A percentile compares a stretch with the other conserved stretches of the same genome.
Evolutionary conservation across 2,113 vertebrate species (phyloP).

Genomic region (Orthonyx spaldingii): DNA sequence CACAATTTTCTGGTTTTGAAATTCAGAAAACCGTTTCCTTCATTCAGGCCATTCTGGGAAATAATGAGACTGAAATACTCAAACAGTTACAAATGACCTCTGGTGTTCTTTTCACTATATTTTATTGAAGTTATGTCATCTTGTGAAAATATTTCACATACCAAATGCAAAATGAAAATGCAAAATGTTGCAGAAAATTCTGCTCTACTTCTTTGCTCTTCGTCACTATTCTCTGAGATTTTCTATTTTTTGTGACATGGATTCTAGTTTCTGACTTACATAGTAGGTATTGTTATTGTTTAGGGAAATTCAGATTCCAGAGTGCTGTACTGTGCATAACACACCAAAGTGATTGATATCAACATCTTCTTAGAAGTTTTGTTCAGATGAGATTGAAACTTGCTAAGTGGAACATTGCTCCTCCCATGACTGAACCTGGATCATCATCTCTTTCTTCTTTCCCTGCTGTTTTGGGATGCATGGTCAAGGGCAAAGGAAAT

Average conservation of each 20-base stretch:
- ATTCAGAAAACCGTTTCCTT: neutral
- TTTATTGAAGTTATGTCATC: neutral
- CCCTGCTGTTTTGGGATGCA: neutral
- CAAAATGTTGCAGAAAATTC: neutral
- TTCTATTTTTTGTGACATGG: neutral
- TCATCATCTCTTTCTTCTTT: neutral
- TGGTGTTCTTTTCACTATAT: neutral
- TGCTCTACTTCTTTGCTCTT: neutral
- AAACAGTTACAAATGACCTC: neutral
- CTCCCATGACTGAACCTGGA: neutral
- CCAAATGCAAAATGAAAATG: neutral
- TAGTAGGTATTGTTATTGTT: neutral
- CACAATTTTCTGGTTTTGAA: neutral
- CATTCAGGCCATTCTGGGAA: neutral
- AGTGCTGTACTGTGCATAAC: neutral
- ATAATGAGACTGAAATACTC: neutral
- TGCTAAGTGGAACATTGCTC: neutral
- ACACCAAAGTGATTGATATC: neutral
- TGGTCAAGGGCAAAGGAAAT: neutral
- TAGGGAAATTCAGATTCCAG: neutral
- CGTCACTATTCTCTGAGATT: neutral
- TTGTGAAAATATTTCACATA: neutral
- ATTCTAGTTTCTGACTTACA: neutral
- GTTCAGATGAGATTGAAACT: neutral
- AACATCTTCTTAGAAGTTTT: neutral